Evolutionary conservation across 2,113 vertebrate species (phyloP), one percentile per base, ranked within the genome.

Genomic region (Nycticryphes semicollaris): DNA sequence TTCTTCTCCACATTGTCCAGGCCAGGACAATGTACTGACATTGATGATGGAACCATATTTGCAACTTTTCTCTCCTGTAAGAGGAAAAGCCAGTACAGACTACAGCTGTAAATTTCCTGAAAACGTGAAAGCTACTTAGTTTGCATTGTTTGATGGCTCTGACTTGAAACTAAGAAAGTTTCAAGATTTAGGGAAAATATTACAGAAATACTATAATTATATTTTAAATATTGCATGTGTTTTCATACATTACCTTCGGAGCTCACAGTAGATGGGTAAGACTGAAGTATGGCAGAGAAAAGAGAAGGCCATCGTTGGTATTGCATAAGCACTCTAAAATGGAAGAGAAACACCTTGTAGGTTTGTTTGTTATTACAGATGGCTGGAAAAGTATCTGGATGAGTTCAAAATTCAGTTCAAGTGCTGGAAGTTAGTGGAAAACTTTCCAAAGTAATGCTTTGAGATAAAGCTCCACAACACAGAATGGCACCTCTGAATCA

Each of bases 241-340:
- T 94, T 87, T 60, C 47, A 84, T 24, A 72, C 9, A 33, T 89
- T 98, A 98, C 98, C 98, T 98, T 64, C 94, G 98, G 86, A 99
- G 98, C 89, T 99, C 99, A 87, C 99, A 99, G 96, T 99, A 99
- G 95, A 99, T 99, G 43, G 99, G 99, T 94, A 99, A 98, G 87
- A 99, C 87, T n/a, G 99, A 98, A 4, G 99, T 99, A 96, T 99
- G 99, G 98, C 99, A 99, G 81, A 99, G 98, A 95, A 99, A 99
- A 96, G 99, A 99, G 97, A 99, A 99, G n/a, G 99, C 99, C 99
- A 99, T 99, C n/a, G 99, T 99, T 86, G 99, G 99, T 92, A 99
- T 97, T 69, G 99, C 98, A 81, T 98, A 99, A 84, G 97, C 98
- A 96, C 99, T 99, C 99, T 99, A 96, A 83, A 98, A 98, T 1